These are phyloP conservation scores for Amblyjoppa proteus DNA, from an alignment of 2,888 invertebrate species.

Conservation along the genomic window DNA sequence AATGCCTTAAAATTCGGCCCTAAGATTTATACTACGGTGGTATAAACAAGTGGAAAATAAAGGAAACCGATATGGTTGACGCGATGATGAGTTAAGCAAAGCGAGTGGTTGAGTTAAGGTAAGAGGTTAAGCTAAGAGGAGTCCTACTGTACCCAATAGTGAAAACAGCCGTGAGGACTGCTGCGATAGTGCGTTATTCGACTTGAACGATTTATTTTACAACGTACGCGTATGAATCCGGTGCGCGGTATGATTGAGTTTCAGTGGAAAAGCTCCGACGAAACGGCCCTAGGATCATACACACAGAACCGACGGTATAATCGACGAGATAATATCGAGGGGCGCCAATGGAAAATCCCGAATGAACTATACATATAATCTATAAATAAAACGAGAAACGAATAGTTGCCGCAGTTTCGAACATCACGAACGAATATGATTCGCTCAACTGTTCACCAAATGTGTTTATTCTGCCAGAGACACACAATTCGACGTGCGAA, in stretches of 20 bases:
- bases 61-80: too few relatives aligned
- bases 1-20: too few relatives aligned
- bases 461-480: constrained; percentile 38
- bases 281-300: constrained; percentile 8
- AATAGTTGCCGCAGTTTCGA: constrained; percentile 5
- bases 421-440: constrained; percentile 5
- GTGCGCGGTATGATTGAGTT: constrained; percentile 25
- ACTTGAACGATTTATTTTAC: constrained; percentile 34
- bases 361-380: background rate
- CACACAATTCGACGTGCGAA: constrained; percentile 41
- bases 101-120: too few relatives aligned
- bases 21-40: too few relatives aligned
- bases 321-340: constrained; percentile 11
- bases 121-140: too few relatives aligned
- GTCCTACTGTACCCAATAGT: background rate
- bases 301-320: background rate
- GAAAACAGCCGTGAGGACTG: background rate
- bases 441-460: background rate
- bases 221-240: constrained; percentile 26
- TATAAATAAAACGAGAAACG: background rate
- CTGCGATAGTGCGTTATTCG: constrained; percentile 27
- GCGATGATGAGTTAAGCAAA: too few relatives aligned
- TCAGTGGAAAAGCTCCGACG: constrained; percentile 14
- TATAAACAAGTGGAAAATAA: background rate
- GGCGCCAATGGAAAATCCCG: constrained; percentile 2